Percentiles rank a stretch among this genome's conserved stretches.
Evolutionary conservation across 30 jellyfish, hydroid and myxozoan genomes (phyloP).

Genomic region (Chrysaora quinquecirrha): DNA sequence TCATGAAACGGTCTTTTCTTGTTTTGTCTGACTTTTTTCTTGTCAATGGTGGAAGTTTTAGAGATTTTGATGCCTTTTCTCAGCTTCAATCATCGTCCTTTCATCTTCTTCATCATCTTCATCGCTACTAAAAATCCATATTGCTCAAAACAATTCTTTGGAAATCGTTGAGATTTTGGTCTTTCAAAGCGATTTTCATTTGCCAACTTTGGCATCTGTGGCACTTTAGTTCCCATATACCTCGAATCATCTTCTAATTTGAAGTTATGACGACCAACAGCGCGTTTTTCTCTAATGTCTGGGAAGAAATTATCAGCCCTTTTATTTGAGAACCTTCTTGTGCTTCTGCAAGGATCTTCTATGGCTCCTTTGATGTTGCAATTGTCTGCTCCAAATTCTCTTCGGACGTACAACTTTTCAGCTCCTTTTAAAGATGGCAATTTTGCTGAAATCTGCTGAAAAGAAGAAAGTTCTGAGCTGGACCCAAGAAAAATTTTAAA

Average conservation of each 20-base stretch:
- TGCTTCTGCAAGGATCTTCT: background rate
- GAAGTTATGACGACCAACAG: background rate
- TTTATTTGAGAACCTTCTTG: background rate
- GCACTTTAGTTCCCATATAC: background rate
- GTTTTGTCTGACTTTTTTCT: too few relatives aligned
- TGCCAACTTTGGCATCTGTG: background rate
- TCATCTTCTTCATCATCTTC: constrained; percentile 19
- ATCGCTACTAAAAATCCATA: background rate
- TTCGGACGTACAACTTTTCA: background rate
- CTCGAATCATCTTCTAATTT: background rate
- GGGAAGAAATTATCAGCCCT: background rate
- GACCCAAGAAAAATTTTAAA: background rate
- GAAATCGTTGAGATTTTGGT: constrained; percentile 3
- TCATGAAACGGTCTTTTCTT: too few relatives aligned
- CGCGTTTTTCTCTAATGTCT: background rate
- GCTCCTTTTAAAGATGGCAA: background rate
- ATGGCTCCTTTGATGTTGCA: background rate
- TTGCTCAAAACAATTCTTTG: constrained; percentile 14
- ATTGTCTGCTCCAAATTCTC: background rate
- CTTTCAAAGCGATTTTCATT: background rate
- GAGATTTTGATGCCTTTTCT: background rate
- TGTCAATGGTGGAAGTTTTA: too few relatives aligned
- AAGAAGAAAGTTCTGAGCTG: background rate
- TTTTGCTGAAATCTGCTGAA: background rate
- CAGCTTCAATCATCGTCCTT: background rate